phyloP scores from a whole-genome alignment of 2,888 invertebrate genomes.

The Papilio gigon region DNA sequence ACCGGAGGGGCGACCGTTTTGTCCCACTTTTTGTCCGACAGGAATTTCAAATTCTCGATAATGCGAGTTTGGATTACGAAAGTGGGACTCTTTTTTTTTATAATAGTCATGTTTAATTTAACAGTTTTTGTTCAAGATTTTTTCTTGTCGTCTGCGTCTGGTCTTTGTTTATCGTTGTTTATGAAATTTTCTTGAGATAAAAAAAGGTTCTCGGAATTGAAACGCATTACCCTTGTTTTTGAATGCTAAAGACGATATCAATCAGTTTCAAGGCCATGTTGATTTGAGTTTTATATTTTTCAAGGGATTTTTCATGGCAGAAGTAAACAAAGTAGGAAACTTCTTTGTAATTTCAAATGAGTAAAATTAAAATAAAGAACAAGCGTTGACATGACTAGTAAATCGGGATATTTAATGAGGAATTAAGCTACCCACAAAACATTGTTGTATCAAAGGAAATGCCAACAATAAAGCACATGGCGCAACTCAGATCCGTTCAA shows the following conservation, averaged over 20 bases:
- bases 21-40: constrained; percentile 31
- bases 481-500: constrained; percentile 23
- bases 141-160: constrained; percentile 6
- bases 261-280: neutral
- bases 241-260: constrained; percentile 1
- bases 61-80: constrained; percentile 29
- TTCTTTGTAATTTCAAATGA: too few species aligned
- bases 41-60: constrained; percentile 33
- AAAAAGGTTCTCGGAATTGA: neutral
- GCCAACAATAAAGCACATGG: constrained; percentile 14
- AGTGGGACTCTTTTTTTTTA: constrained; percentile 17
- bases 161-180: constrained; percentile 15
- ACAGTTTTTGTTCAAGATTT: constrained; percentile 15
- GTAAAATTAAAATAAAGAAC: neutral
- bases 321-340: neutral
- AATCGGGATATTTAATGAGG: neutral
- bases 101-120: constrained; percentile 37
- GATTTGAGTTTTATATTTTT: neutral
- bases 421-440: neutral
- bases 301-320: neutral
- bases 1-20: constrained; percentile 23
- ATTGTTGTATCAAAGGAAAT: neutral
- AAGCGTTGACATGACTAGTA: neutral
- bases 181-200: neutral
- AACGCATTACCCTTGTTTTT: constrained; percentile 5